Conservation (phyloP, 2,113 vertebrate genomes). For the Tenebrosternarchus preto region DNA sequence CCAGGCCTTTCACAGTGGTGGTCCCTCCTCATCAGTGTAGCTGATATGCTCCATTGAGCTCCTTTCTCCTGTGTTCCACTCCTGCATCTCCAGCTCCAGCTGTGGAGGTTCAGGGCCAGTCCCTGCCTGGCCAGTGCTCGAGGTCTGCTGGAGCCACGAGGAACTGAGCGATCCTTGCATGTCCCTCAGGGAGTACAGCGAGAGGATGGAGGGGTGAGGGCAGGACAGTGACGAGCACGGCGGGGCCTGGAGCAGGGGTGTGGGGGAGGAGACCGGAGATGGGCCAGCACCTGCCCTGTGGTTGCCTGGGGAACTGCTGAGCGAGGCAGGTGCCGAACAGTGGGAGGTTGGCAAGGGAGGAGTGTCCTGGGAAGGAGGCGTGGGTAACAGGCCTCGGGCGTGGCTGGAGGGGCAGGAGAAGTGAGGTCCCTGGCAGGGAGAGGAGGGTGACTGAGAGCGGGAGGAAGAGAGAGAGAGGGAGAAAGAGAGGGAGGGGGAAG, state of each 20-base stretch:
- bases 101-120: constrained; percentile 30
- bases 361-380: constrained; percentile 59
- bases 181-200: constrained; percentile 53
- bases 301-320: constrained; percentile 68
- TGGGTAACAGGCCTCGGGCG: constrained; percentile 54
- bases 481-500: constrained; percentile 64
- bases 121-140: constrained; percentile 29
- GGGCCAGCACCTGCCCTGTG: constrained; percentile 37
- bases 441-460: constrained; percentile 58
- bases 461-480: constrained; percentile 71
- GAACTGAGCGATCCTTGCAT: constrained; percentile 31
- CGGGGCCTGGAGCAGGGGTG: constrained; percentile 43
- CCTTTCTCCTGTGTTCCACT: constrained; percentile 58
- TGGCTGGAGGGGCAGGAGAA: constrained; percentile 57
- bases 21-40: constrained; percentile 80
- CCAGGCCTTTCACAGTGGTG: constrained; percentile 64
- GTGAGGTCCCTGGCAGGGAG: constrained; percentile 68
- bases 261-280: constrained; percentile 33
- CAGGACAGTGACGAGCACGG: constrained; percentile 27
- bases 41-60: constrained; percentile 73
- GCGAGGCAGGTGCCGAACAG: constrained; percentile 71
- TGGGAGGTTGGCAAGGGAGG: constrained; percentile 56
- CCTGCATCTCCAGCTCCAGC: constrained; percentile 76
- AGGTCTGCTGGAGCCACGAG: constrained; percentile 55
- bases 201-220: constrained; percentile 56